These are phyloP conservation scores for Drosophila seguyi DNA, from an alignment of 1,140 invertebrate genomes.

Conservation along the genomic window DNA sequence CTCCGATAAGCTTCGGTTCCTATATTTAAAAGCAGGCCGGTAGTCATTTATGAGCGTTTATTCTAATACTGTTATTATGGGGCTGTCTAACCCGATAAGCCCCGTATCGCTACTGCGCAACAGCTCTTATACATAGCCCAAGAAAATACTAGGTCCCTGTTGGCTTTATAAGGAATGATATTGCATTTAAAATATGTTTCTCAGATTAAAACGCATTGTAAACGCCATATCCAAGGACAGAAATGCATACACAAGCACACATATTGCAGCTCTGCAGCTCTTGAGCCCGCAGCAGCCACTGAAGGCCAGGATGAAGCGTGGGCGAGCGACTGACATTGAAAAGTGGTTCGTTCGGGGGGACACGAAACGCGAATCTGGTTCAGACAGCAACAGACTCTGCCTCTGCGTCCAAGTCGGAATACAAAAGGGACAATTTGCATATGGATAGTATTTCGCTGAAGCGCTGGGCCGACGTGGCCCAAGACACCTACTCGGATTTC, in stretches of 20 bases:
- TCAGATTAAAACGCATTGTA: neutral
- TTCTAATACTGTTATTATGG: constrained; percentile 5
- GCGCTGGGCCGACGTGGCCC: neutral
- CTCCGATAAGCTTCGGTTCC: constrained; percentile 35
- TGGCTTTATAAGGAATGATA: neutral
- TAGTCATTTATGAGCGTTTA: constrained; percentile 10
- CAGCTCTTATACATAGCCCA: neutral
- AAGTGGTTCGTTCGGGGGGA: constrained; percentile 50
- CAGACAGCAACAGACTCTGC: constrained; percentile 18
- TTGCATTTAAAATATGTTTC: neutral
- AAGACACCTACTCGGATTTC: constrained; percentile 12
- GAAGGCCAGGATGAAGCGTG: constrained; percentile 46
- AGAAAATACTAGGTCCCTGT: neutral
- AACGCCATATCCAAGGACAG: neutral
- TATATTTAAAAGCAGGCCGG: constrained; percentile 6
- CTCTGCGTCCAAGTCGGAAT: constrained; percentile 3
- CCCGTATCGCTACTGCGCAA: constrained; percentile 21
- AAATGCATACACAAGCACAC: constrained; percentile 11
- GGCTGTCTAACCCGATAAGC: constrained; percentile 19
- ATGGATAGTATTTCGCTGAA: constrained; percentile 4
- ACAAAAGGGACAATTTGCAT: constrained; percentile 27
- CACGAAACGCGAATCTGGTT: constrained; percentile 19
- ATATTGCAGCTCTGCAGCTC: constrained; percentile 36
- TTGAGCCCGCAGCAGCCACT: constrained; percentile 25
- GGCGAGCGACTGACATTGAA: constrained; percentile 67